Evolutionary conservation across 2,797 vertebrate species (phyloP).

Genomic region (Alosa sapidissima): DNA sequence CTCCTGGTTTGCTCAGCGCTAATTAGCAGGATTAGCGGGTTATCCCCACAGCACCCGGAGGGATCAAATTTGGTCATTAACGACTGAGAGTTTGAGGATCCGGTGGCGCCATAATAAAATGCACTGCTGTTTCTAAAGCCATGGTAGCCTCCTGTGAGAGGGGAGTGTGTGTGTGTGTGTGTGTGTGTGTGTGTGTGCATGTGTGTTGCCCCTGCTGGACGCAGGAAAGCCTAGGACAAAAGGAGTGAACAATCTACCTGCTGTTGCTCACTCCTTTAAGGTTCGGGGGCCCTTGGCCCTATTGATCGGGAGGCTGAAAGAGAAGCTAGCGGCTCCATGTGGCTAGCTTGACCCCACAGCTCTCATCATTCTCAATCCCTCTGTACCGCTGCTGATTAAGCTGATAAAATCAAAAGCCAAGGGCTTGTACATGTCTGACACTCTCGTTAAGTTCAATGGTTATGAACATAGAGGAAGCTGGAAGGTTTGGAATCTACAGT

Average conservation of each 20-base stretch:
- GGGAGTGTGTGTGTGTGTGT: neutral
- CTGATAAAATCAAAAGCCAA: neutral
- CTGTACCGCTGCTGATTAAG: neutral
- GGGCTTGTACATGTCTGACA: neutral
- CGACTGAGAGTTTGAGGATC: neutral
- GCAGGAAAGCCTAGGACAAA: neutral
- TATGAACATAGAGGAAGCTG: no score
- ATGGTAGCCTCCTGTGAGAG: neutral
- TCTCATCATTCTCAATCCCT: no score
- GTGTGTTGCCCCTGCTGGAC: neutral
- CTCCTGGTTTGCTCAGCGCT: neutral
- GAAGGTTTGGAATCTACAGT: no score
- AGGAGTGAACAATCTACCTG: neutral
- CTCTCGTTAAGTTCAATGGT: neutral
- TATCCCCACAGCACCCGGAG: neutral
- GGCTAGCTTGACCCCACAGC: no score
- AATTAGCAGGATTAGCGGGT: neutral
- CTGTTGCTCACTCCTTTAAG: neutral
- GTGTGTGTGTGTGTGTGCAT: neutral
- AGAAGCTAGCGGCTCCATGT: neutral
- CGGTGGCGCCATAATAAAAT: neutral
- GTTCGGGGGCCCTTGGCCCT: neutral
- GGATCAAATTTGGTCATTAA: constrained; percentile 2
- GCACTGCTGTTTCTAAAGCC: neutral
- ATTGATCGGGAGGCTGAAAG: neutral